Conservation (phyloP, 2,888 invertebrate genomes). For the Eilema griseolum region DNA sequence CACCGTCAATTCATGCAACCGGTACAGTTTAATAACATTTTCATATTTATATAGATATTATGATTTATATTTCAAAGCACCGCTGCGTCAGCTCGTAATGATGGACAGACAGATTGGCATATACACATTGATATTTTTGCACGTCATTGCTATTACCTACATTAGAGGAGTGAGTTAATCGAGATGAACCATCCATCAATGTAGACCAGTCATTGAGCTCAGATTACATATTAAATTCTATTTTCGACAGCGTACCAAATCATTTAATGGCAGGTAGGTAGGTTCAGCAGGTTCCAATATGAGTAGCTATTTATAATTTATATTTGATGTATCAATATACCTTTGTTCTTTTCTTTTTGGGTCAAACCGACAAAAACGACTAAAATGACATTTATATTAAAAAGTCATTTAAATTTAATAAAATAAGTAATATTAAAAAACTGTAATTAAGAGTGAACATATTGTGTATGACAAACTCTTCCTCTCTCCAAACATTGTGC, state of each 20-base stretch:
- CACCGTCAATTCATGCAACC: background rate
- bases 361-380: no score
- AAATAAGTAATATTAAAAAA: no score
- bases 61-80: conserved; percentile 7
- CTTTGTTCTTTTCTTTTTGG: no score
- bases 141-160: conserved; percentile 70
- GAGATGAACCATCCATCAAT: conserved; percentile 68
- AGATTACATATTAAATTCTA: conserved; percentile 48
- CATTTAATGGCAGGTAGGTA: conserved; percentile 37
- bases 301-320: background rate
- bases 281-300: conserved; percentile 7
- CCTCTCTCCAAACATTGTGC: no score
- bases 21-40: conserved; percentile 15
- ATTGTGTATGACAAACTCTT: no score
- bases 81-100: conserved; percentile 29
- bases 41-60: background rate
- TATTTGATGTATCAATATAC: no score
- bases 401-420: no score
- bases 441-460: no score
- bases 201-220: conserved; percentile 62
- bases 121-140: conserved; percentile 59
- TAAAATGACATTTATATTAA: no score
- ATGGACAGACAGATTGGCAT: conserved; percentile 49
- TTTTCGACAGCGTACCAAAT: conserved; percentile 43
- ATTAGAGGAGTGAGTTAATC: conserved; percentile 66